Evolutionary conservation across 2,888 invertebrate species (phyloP).

Genomic region (Cantharis flavilabris): DNA sequence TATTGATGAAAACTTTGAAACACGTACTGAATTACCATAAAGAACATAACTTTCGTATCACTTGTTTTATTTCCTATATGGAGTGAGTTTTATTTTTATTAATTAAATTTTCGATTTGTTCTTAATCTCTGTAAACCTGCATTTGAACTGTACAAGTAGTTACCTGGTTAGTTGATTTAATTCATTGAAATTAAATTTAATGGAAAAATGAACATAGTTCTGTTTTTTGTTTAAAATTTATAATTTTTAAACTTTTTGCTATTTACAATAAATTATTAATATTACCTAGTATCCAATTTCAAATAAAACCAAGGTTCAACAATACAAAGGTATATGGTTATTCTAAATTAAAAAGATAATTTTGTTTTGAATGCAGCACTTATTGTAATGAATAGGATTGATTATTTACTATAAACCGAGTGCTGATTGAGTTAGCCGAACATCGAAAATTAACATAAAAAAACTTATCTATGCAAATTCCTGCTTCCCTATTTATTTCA

Average conservation of each 20-base stretch:
- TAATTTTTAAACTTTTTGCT: neutral
- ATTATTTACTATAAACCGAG: no score
- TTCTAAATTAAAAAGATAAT: no score
- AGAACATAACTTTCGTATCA: neutral
- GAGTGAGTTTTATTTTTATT: neutral
- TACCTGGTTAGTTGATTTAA: neutral
- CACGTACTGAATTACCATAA: neutral
- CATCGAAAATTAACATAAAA: no score
- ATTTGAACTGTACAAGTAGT: neutral
- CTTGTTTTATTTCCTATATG: neutral
- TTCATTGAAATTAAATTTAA: neutral
- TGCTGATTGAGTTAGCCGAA: no score
- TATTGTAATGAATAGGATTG: no score
- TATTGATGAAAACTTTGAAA: neutral
- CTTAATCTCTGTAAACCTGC: neutral
- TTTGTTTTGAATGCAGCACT: no score
- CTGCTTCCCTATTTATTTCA: no score
- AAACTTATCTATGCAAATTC: no score
- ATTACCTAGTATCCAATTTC: no score
- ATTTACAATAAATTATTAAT: no score
- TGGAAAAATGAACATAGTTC: neutral
- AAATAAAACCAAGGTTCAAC: no score
- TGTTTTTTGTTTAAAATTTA: neutral
- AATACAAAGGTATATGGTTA: no score
- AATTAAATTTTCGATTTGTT: neutral